A percentile compares a stretch with the other conserved stretches of the same genome.
Evolutionary conservation across 2,797 vertebrate genomes (phyloP).

Genomic region (Enteromius unitaeniatus): DNA sequence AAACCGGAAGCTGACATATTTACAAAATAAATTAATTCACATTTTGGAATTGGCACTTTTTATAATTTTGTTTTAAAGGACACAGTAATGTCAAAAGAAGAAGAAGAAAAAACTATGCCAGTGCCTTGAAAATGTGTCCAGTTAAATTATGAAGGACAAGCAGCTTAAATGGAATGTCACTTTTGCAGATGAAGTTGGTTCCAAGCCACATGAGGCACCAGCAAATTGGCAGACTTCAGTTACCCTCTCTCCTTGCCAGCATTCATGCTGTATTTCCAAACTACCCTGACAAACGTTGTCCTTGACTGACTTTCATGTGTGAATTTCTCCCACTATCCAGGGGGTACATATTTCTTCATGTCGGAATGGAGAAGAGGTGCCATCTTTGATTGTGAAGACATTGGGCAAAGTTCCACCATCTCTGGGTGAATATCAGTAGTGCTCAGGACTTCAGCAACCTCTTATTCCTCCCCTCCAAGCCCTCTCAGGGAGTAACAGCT

Average conservation of each 20-base stretch:
- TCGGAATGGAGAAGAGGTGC: slow-evolving; percentile 48
- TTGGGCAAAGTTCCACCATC: slow-evolving; percentile 22
- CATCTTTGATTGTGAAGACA: slow-evolving; percentile 37
- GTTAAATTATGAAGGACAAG: slow-evolving; percentile 41
- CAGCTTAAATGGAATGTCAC: slow-evolving; percentile 42
- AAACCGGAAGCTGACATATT: slow-evolving; percentile 8
- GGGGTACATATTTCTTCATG: slow-evolving; percentile 76
- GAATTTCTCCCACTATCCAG: slow-evolving; percentile 62
- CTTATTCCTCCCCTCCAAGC: slow-evolving; percentile 13
- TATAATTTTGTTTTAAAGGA: neutral
- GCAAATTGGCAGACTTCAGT: slow-evolving; percentile 32
- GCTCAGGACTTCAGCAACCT: neutral
- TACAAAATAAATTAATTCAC: neutral
- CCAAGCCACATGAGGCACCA: slow-evolving; percentile 39
- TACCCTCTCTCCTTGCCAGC: slow-evolving; percentile 45
- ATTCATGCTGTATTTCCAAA: slow-evolving; percentile 47
- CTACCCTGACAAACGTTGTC: slow-evolving; percentile 65
- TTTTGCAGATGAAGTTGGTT: slow-evolving; percentile 42
- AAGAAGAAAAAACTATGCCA: neutral
- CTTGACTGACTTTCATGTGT: slow-evolving; percentile 77
- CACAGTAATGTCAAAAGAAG: neutral
- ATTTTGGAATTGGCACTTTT: neutral
- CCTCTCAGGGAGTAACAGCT: slow-evolving; percentile 19
- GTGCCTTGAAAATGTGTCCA: slow-evolving; percentile 20
- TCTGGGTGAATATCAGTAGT: slow-evolving; percentile 13